Base-by-base conservation (phyloP, 2,113 vertebrate species). In the Hyperoodon ampullatus region DNA sequence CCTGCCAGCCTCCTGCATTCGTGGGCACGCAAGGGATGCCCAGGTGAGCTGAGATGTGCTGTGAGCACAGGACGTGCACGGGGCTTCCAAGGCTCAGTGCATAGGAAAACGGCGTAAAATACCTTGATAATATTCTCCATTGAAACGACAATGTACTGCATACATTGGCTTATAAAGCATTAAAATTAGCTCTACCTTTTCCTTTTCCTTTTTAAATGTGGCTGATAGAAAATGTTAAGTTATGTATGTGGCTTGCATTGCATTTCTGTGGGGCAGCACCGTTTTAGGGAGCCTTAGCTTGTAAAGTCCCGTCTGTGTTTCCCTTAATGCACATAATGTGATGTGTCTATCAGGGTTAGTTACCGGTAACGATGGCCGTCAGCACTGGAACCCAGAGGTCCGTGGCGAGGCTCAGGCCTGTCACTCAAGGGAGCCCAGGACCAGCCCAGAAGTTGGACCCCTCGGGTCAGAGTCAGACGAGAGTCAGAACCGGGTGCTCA, bases 401-500 rank as follows among this genome's bases (percentile, higher is more conserved):
- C 21, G 5, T 15, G 14, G 30, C 14, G 53, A 78, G 21, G 33
- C n/a, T 58, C 58, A 50, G 21, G 44, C 65, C n/a, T 85, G 8
- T 30, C 44, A 14, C 82, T 71, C 71, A 35, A 23, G 42, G 39
- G 55, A 66, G 50, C 72, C 35, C n/a, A 77, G 71, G 55, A 33
- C 7, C n/a, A 78, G 50, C 61, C 33, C 78, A 47, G 72, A 84
- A 80, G 50, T 65, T 70, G 58, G 61, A 80, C 86, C 84, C 60
- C 74, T 92, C 47, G 63, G 78, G 12, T 75, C 3, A 35, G 55
- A 94, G 58, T 78, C 68, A 83, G 63, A 65, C 19, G 1, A 30
- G 35, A 50, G 33, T 44, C 63, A 96, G 58, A 91, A 35, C n/a
- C 61, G 33, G 60, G 60, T 88, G 71, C 19, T 93, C 39, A 82